Evolutionary conservation across 1,140 invertebrate genomes (phyloP), one percentile per base, ranked within the genome.

Genomic region (Sitodiplosis mosellana): DNA sequence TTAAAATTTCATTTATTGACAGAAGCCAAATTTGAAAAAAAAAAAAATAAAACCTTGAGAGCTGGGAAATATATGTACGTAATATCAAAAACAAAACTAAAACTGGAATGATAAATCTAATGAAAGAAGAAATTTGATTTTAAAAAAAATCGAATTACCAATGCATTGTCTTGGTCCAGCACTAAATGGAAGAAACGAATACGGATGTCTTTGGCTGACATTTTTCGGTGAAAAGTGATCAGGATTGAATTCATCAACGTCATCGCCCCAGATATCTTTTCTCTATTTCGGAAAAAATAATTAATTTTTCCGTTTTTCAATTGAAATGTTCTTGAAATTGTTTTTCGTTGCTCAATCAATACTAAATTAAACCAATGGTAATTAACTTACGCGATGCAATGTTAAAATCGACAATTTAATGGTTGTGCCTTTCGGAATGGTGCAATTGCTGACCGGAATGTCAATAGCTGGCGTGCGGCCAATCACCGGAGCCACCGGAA

Each of bases 81-180:
- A n/a, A n/a, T n/a, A n/a, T n/a, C n/a, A n/a, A n/a, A n/a, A n/a
- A n/a, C n/a, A n/a, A n/a, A n/a, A n/a, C n/a, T n/a, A n/a, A n/a
- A n/a, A n/a, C n/a, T n/a, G n/a, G n/a, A n/a, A n/a, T n/a, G n/a
- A n/a, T n/a, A n/a, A n/a, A n/a, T n/a, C n/a, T n/a, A 27, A 10
- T 27, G 27, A 27, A 27, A 27, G 27, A 27, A 27, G 10, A 5
- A 27, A 27, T 27, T 27, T 27, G 10, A 27, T 10, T 3, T 3
- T 27, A 27, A 27, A 27, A 27, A 27, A 27, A 27, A 27, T 5
- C 10, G 27, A 27, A 27, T 48, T 49, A 53, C 72, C 73, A 38
- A 76, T 71, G 51, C 74, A 76, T 50, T 73, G 71, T 36, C 72
- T 55, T 1, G 63, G 58, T 17, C 74, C 74, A 33, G 65, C 69